Percentiles rank a stretch among this genome's conserved stretches.
Conservation (phyloP, 2,888 invertebrate genomes). For the Oscheius myriophilus region DNA sequence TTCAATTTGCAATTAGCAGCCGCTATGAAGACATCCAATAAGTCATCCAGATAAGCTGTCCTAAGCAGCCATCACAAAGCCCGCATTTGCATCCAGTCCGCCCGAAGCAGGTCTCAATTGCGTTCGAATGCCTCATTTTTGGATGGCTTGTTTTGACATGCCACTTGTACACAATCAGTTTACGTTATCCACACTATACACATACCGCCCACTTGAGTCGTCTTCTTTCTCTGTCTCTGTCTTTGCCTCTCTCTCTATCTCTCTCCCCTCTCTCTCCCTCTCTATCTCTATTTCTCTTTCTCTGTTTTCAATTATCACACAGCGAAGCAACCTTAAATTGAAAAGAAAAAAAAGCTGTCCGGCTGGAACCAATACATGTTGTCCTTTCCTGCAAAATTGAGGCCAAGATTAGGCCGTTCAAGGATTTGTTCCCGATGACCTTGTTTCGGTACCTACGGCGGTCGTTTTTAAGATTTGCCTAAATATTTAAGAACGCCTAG, state of each 20-base stretch:
- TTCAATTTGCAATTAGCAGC: conserved; percentile 15
- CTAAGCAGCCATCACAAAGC: conserved; percentile 2
- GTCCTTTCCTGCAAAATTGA: background rate
- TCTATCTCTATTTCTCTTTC: too few relatives aligned
- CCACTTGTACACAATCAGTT: background rate
- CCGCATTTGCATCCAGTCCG: too few relatives aligned
- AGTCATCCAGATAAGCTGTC: conserved; percentile 26
- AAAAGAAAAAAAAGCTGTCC: background rate
- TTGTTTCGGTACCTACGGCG: background rate
- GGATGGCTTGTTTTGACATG: too few relatives aligned
- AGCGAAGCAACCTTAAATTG: background rate
- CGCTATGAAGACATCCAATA: conserved; percentile 15
- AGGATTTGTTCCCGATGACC: background rate
- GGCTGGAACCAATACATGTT: background rate
- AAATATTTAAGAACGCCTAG: background rate
- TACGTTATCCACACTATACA: background rate
- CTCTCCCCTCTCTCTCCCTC: too few relatives aligned
- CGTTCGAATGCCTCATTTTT: too few relatives aligned
- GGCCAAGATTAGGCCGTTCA: background rate
- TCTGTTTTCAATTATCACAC: too few relatives aligned
- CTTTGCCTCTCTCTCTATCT: too few relatives aligned
- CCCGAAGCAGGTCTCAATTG: too few relatives aligned
- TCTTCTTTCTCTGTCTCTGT: too few relatives aligned
- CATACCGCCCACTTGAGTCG: background rate
- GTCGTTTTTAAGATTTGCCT: too few relatives aligned